Conservation (phyloP, 2,888 invertebrate species). For the Barypeithes pellucidus region DNA sequence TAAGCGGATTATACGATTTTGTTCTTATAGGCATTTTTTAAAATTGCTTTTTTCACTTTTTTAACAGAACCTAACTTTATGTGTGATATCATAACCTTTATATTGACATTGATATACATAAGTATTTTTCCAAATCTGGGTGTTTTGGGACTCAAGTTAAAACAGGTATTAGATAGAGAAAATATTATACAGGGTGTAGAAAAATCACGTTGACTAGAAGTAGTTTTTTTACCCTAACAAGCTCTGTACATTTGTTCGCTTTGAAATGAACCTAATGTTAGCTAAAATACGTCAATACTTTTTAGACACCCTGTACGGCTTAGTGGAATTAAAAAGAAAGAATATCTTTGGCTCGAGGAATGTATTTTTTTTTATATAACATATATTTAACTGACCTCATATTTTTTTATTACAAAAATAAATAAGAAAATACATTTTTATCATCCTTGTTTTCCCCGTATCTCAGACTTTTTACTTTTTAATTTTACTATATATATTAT, state of each 20-base stretch:
- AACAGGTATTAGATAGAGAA: slow-evolving; percentile 50
- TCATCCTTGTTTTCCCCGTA: not conserved
- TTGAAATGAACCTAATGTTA: slow-evolving; percentile 27
- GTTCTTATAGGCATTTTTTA: not conserved
- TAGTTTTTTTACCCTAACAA: slow-evolving; percentile 43
- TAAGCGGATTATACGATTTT: not conserved
- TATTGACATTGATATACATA: slow-evolving; percentile 4
- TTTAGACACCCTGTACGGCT: slow-evolving; percentile 29
- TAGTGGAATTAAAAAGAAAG: slow-evolving; percentile 12
- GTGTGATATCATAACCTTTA: slow-evolving; percentile 10
- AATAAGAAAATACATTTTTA: not conserved
- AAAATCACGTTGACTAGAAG: slow-evolving; percentile 19
- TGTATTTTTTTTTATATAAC: not conserved
- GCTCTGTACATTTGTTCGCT: slow-evolving; percentile 33
- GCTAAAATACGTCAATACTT: slow-evolving; percentile 13
- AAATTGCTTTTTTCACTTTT: not conserved
- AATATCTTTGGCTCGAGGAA: not conserved
- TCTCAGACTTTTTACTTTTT: slow-evolving; percentile 1
- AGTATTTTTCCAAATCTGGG: slow-evolving; percentile 34
- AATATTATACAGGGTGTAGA: slow-evolving; percentile 50
- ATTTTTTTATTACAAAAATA: not conserved
- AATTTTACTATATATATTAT: slow-evolving; percentile 9
- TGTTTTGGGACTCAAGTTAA: slow-evolving; percentile 50
- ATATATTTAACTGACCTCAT: too few relatives aligned
- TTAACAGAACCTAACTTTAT: not conserved